Evolutionary conservation across 2,888 invertebrate genomes (phyloP).

Genomic region (Drosophila flavopinicola): DNA sequence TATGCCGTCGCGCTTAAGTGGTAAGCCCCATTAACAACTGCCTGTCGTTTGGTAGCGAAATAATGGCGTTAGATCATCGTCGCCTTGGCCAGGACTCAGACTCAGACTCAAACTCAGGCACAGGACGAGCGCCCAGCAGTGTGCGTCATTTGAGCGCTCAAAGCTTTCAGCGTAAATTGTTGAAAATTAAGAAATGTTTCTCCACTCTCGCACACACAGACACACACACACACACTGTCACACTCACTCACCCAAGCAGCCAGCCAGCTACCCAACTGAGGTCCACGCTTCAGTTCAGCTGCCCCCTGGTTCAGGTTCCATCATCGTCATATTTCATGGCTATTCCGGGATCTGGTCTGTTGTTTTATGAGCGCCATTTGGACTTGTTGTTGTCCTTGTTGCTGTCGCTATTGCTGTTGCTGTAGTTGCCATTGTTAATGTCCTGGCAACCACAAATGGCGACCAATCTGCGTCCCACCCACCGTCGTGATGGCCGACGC

Average conservation of each 20-base stretch:
- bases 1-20: slow-evolving; percentile 79
- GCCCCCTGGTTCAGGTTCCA: slow-evolving; percentile 46
- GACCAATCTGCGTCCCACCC: slow-evolving; percentile 58
- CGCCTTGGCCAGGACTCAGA: slow-evolving; percentile 53
- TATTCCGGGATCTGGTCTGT: slow-evolving; percentile 62
- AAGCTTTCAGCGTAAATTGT: slow-evolving; percentile 79
- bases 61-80: slow-evolving; percentile 80
- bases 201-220: slow-evolving; percentile 37
- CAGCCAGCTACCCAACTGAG: slow-evolving; percentile 22
- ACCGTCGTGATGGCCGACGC: slow-evolving; percentile 13
- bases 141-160: slow-evolving; percentile 78
- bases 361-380: slow-evolving; percentile 77
- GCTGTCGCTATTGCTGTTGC: slow-evolving; percentile 17
- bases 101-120: slow-evolving; percentile 22
- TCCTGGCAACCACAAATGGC: slow-evolving; percentile 79
- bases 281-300: slow-evolving; percentile 22
- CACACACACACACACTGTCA: slow-evolving; percentile 8
- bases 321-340: slow-evolving; percentile 74
- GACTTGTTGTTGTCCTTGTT: slow-evolving; percentile 37
- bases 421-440: slow-evolving; percentile 75
- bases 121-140: slow-evolving; percentile 24
- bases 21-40: slow-evolving; percentile 81
- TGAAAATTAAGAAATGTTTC: slow-evolving; percentile 81
- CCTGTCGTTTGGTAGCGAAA: slow-evolving; percentile 76
- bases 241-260: background rate